Base-by-base conservation (phyloP, 2,888 invertebrate species). In the Cerceris ruficornis region DNA sequence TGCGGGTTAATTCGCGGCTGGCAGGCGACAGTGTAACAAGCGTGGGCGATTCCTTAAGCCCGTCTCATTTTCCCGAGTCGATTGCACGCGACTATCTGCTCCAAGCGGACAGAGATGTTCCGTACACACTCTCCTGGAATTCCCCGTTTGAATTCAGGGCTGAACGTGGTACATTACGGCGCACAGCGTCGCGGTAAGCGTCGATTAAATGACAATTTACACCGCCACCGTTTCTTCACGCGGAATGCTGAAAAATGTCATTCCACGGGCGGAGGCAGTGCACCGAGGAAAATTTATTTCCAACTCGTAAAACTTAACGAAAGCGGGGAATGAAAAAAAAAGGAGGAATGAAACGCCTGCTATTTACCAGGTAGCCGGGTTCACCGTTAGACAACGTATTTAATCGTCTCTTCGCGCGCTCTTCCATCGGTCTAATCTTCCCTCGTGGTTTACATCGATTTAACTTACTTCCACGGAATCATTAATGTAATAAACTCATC, bases 1-100 rank as follows among this genome's bases (percentile, higher is more conserved):
- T 91, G 90, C 86, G 86, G 88, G 90, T 91, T 91, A 91, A 91
- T 88, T 90, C 88, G 91, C 86, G 81, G 85, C 85, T 87, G 83
- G 81, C 87, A 86, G 86, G 82, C 87, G 87, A 86, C 85, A 82
- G 83, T 78, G 83, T 85, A 85, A 80, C 83, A 52, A 78, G 89
- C 87, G 90, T 90, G 89, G 90, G 88, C 89, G 89, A 88, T 79
- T 86, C 69, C 75, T 75, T 71, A 77, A 71, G 70, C 69, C 74
- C 58, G 80, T 79, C 75, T 72, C 69, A 71, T 75, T 79, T 85
- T 69, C 65, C 28, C 72, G 55, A 64, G 69, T 57, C 57, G 64
- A 78, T 61, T 64, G 77, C 85, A 85, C 83, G 85, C 85, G 67
- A 85, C 69, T 57, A 64, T 75, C 69, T 50, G n/a, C 52, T 64